These are phyloP conservation scores for Scylla paramamosain DNA, from an alignment of 1,140 invertebrate species.

Conservation along the genomic window DNA sequence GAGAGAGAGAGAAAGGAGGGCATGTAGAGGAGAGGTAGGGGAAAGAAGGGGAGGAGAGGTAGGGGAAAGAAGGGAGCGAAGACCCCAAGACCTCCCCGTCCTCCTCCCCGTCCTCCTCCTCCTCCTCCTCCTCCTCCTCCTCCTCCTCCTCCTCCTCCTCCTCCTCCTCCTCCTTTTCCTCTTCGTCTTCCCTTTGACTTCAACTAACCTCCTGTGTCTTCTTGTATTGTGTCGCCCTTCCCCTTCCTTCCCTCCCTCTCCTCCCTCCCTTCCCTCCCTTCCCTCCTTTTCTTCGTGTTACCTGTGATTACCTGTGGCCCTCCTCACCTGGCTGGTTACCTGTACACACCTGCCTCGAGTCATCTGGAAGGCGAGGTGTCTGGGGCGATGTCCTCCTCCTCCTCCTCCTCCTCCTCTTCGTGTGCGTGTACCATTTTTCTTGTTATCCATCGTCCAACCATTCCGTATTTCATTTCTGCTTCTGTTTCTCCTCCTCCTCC, in stretches of 20 bases:
- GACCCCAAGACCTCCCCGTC: background rate
- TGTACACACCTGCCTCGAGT: background rate
- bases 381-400: background rate
- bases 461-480: slow-evolving; percentile 8
- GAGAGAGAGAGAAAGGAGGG: too few relatives aligned
- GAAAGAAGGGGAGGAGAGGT: background rate
- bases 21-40: too few relatives aligned
- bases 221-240: background rate
- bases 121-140: too few relatives aligned
- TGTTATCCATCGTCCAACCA: background rate
- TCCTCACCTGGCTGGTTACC: background rate
- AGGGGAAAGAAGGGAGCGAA: background rate
- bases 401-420: background rate
- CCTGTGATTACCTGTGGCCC: background rate
- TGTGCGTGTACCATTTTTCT: background rate
- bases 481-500: slow-evolving; percentile 35
- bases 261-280: background rate
- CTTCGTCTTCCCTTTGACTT: too few relatives aligned
- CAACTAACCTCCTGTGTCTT: background rate
- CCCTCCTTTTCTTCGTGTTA: background rate
- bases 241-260: background rate
- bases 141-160: too few relatives aligned
- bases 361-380: background rate
- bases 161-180: too few relatives aligned
- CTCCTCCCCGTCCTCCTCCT: too few relatives aligned